phyloP scores from a whole-genome alignment of 2,888 invertebrate genomes.

The Plagodis dolabraria region DNA sequence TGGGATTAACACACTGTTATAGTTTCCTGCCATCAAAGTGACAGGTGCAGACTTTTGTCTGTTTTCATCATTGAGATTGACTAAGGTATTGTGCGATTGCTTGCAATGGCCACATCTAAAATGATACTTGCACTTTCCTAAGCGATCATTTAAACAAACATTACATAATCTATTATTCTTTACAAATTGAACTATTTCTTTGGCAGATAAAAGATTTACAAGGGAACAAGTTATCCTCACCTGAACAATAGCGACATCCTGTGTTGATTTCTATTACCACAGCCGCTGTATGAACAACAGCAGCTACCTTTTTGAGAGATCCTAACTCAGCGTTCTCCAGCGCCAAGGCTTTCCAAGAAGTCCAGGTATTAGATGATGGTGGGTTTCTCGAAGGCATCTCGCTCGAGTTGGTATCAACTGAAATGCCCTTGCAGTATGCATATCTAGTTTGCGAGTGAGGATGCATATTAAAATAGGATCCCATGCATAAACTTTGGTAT shows the following conservation, averaged over 20 bases:
- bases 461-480: conserved; percentile 1
- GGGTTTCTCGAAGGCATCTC: no score
- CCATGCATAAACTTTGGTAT: background rate
- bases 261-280: background rate
- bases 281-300: background rate
- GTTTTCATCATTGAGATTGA: conserved; percentile 6
- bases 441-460: conserved; percentile 13
- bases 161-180: background rate
- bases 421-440: background rate
- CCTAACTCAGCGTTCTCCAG: background rate
- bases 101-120: conserved; percentile 7
- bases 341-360: conserved; percentile 2
- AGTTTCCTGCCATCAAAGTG: conserved; percentile 3
- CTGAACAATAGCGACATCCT: background rate
- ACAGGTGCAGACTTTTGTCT: conserved; percentile 2
- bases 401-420: no score
- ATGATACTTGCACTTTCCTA: conserved; percentile 1
- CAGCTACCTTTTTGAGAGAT: background rate
- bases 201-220: conserved; percentile 2
- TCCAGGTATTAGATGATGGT: conserved; percentile 1
- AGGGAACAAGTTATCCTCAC: conserved; percentile 3
- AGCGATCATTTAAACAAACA: background rate
- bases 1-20: conserved; percentile 2
- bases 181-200: background rate
- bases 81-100: conserved; percentile 5